These are phyloP conservation scores for Stictonetta naevosa DNA, from an alignment of 2,113 vertebrate genomes.

Conservation along the genomic window DNA sequence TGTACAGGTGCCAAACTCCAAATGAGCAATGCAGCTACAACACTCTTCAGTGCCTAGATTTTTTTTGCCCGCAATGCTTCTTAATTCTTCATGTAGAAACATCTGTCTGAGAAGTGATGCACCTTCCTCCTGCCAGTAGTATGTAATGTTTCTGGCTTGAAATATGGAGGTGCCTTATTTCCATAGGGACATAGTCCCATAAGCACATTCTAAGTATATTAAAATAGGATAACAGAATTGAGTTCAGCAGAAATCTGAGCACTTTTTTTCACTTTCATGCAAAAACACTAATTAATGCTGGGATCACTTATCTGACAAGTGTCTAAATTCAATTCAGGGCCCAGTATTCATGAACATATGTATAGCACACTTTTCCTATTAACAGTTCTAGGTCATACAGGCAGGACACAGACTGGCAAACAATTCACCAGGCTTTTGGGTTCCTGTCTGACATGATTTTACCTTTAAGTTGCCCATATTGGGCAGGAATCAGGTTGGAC, in stretches of 20 bases:
- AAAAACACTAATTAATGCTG: too few species aligned
- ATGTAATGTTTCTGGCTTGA: neutral
- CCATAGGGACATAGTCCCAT: neutral
- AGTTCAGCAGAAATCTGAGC: neutral
- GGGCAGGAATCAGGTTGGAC: neutral
- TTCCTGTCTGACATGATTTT: neutral
- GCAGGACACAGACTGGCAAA: neutral
- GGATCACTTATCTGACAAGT: neutral
- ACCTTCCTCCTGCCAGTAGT: neutral
- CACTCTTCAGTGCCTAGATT: neutral
- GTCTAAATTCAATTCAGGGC: neutral
- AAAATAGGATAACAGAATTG: neutral
- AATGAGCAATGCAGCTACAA: neutral
- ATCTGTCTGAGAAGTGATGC: neutral
- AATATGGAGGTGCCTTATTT: neutral
- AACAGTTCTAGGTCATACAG: neutral
- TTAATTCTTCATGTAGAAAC: neutral
- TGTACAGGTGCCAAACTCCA: neutral
- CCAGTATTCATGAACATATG: neutral
- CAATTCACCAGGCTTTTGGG: neutral
- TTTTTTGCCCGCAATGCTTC: neutral
- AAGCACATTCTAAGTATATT: neutral
- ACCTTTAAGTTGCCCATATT: neutral
- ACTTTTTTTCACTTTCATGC: neutral
- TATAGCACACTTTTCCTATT: neutral